These are phyloP conservation scores for Yponomeuta evonymella DNA, from an alignment of 2,888 invertebrate species.

Conservation along the genomic window DNA sequence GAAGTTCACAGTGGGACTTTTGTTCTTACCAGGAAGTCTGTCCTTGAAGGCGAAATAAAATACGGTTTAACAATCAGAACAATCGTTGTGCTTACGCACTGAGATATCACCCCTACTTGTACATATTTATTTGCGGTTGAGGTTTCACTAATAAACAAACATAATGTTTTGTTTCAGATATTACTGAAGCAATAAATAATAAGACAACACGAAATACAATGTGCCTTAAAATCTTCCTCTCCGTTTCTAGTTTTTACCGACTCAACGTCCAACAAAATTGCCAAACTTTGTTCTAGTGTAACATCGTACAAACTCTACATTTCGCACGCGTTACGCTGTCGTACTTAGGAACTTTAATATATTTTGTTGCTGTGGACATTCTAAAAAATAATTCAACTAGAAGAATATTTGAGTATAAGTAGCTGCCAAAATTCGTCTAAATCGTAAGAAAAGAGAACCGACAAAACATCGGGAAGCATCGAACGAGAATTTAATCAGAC, in stretches of 20 bases:
- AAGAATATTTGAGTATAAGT: too few relatives aligned
- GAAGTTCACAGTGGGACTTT: conserved; percentile 10
- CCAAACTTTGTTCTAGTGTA: background rate
- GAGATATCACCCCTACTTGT: background rate
- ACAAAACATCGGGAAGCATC: too few relatives aligned
- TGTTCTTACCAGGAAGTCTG: conserved; percentile 11
- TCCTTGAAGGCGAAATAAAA: background rate
- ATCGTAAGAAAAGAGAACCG: too few relatives aligned
- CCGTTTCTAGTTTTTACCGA: conserved; percentile 11
- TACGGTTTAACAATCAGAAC: background rate
- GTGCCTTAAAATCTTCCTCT: conserved; percentile 58
- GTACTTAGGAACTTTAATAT: background rate
- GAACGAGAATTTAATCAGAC: too few relatives aligned
- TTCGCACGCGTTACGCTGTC: background rate
- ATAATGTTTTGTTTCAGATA: conserved; percentile 46
- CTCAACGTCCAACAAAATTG: background rate
- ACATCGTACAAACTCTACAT: conserved; percentile 3
- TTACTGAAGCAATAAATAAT: background rate
- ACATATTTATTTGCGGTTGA: too few relatives aligned
- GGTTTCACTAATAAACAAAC: too few relatives aligned
- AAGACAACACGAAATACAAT: conserved; percentile 31
- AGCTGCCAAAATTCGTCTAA: too few relatives aligned
- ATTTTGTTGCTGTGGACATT: background rate
- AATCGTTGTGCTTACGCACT: background rate
- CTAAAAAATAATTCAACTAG: background rate